Evolutionary conservation across 35 echinoderm and acorn worm species (phyloP).

Genomic region (Holothuria glaberrima): DNA sequence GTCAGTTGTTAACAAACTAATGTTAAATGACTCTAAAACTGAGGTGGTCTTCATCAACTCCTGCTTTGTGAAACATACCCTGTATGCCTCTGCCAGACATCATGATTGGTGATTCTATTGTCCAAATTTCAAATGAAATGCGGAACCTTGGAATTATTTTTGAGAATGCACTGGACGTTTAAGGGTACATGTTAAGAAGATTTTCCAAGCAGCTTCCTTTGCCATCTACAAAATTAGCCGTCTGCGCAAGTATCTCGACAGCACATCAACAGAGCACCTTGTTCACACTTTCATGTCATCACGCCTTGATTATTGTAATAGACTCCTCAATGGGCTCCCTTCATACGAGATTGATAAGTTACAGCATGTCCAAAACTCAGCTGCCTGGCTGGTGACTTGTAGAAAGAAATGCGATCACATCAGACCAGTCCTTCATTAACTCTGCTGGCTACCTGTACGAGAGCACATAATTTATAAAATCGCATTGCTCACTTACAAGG

Average conservation of each 20-base stretch:
- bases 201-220: too few relatives aligned
- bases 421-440: not conserved
- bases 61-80: too few relatives aligned
- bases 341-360: conserved; percentile 33
- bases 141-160: too few relatives aligned
- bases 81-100: too few relatives aligned
- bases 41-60: too few relatives aligned
- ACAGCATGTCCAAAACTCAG: not conserved
- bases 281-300: conserved; percentile 52
- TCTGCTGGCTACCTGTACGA: not conserved
- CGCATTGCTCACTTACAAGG: not conserved
- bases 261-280: not conserved
- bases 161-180: too few relatives aligned
- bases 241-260: not conserved
- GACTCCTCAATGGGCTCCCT: conserved; percentile 47
- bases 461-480: not conserved
- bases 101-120: too few relatives aligned
- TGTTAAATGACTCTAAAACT: too few relatives aligned
- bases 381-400: not conserved
- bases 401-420: not conserved
- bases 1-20: too few relatives aligned
- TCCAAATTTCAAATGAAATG: too few relatives aligned
- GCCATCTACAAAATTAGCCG: too few relatives aligned
- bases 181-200: too few relatives aligned
- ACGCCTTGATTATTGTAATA: conserved; percentile 59